Evolutionary conservation across 92 coral and sea anemone species (phyloP).

Genomic region (Actinostola sp.): DNA sequence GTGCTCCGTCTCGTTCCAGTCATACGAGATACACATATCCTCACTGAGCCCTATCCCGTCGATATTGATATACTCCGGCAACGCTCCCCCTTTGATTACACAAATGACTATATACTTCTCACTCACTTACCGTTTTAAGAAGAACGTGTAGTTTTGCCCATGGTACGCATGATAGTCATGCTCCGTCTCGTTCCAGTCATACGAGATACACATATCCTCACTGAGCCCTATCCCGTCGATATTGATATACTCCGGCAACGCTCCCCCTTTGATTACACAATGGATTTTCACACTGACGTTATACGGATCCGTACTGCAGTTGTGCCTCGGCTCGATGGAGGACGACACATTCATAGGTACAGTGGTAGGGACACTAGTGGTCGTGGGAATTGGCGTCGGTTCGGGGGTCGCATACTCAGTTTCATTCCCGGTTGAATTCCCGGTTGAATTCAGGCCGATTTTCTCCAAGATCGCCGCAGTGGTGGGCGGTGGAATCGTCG

Average conservation of each 20-base stretch:
- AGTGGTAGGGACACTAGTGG: neutral
- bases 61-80: slow-evolving; percentile 59
- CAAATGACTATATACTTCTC: slow-evolving; percentile 24
- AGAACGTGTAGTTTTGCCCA: slow-evolving; percentile 60
- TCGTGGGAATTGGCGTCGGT: slow-evolving; percentile 16
- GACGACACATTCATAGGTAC: neutral
- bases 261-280: slow-evolving; percentile 83
- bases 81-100: slow-evolving; percentile 77
- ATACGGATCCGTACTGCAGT: slow-evolving; percentile 63
- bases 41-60: slow-evolving; percentile 62
- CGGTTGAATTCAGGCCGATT: slow-evolving; percentile 19
- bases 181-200: slow-evolving; percentile 49
- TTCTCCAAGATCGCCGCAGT: slow-evolving; percentile 11
- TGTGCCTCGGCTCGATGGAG: slow-evolving; percentile 9
- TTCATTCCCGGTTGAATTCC: slow-evolving; percentile 7
- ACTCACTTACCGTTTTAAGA: slow-evolving; percentile 69
- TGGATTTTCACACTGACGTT: slow-evolving; percentile 66
- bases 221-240: slow-evolving; percentile 64
- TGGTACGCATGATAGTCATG: slow-evolving; percentile 71
- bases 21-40: slow-evolving; percentile 46
- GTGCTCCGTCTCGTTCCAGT: slow-evolving; percentile 54
- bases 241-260: slow-evolving; percentile 55
- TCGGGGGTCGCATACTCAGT: slow-evolving; percentile 24
- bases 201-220: slow-evolving; percentile 51
- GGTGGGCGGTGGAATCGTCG: slow-evolving; percentile 45